Conservation (phyloP, 1,140 invertebrate genomes). For the Delia radicum region DNA sequence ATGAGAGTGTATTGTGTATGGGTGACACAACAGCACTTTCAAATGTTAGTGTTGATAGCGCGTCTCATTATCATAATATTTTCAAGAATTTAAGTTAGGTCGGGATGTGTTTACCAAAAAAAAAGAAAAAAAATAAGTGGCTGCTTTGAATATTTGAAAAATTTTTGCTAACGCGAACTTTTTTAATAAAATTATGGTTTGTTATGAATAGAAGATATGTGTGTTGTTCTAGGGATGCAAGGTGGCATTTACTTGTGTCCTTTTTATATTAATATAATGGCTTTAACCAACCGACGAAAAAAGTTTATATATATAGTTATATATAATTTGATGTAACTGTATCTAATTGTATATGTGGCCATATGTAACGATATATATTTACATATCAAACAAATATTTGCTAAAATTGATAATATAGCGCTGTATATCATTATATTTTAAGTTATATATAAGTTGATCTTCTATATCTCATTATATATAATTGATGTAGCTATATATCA, state of each 20-base stretch:
- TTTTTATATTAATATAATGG: not conserved
- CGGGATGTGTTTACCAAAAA: not conserved
- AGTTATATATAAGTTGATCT: no score
- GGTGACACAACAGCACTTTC: not conserved
- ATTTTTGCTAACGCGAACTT: constrained; percentile 19
- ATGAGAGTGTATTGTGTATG: not conserved
- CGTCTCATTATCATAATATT: constrained; percentile 19
- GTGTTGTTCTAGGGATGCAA: not conserved
- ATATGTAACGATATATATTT: no score
- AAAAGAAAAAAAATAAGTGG: not conserved
- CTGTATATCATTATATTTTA: no score
- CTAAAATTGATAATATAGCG: no score
- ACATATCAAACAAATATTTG: no score
- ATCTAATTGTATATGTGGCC: no score
- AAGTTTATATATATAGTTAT: no score
- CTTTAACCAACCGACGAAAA: no score
- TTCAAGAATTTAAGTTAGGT: not conserved
- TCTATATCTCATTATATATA: no score
- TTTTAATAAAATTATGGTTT: constrained; percentile 21
- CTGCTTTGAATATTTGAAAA: constrained; percentile 20
- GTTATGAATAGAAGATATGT: not conserved
- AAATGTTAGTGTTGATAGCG: constrained; percentile 7
- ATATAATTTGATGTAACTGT: no score
- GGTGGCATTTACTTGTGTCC: not conserved
- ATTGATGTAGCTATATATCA: no score